phyloP scores from a whole-genome alignment of 2,797 vertebrate genomes.

The Scomberomorus guttatus region DNA sequence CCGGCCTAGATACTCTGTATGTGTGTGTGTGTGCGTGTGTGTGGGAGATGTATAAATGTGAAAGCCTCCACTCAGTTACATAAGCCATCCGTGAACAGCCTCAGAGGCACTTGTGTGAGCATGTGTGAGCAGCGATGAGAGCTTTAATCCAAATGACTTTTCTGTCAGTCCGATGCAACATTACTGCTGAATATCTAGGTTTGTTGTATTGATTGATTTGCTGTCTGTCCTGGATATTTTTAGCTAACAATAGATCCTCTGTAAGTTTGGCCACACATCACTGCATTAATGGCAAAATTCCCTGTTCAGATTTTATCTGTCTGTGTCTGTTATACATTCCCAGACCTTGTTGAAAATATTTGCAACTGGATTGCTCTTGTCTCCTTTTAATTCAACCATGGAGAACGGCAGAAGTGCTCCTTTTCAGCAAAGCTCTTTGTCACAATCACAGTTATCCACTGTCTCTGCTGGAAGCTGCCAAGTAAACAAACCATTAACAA shows the following conservation, averaged over 20 bases:
- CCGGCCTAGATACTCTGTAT: slow-evolving; percentile 58
- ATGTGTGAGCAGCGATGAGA: slow-evolving; percentile 26
- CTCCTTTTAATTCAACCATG: slow-evolving; percentile 9
- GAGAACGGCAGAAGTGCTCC: slow-evolving; percentile 13
- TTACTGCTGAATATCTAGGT: slow-evolving; percentile 49
- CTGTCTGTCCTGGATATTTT: slow-evolving; percentile 52
- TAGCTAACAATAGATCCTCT: slow-evolving; percentile 50
- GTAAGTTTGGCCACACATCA: slow-evolving; percentile 31
- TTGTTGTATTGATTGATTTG: slow-evolving; percentile 65
- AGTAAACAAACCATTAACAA: slow-evolving; percentile 62
- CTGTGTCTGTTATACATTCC: slow-evolving; percentile 10
- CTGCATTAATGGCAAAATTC: neutral
- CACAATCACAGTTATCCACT: slow-evolving; percentile 15
- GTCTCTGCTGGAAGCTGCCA: slow-evolving; percentile 32
- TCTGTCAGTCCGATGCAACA: slow-evolving; percentile 33
- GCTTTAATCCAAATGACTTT: slow-evolving; percentile 52
- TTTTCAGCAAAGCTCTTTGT: slow-evolving; percentile 7
- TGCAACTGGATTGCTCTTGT: neutral
- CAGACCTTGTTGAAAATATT: slow-evolving; percentile 7
- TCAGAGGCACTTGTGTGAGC: slow-evolving; percentile 36
- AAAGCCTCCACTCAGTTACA: slow-evolving; percentile 68
- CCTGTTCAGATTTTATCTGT: slow-evolving; percentile 17
- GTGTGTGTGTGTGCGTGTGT: slow-evolving; percentile 5
- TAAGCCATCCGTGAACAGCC: slow-evolving; percentile 66
- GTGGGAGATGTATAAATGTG: slow-evolving; percentile 44